Evolutionary conservation across 2,113 vertebrate species (phyloP).

Genomic region (Gobius niger): DNA sequence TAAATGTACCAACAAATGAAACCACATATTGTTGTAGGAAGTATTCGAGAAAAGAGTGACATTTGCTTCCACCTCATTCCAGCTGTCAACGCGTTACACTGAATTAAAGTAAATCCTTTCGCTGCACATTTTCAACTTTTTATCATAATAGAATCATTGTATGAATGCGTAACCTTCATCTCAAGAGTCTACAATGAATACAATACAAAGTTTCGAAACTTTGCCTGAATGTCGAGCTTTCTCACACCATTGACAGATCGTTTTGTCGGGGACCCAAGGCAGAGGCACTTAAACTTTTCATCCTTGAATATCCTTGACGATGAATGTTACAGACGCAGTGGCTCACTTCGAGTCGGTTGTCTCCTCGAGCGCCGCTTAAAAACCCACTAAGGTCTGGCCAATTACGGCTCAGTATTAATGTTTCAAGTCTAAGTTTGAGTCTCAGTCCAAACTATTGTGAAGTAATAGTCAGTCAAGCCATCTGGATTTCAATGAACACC

Average conservation of each 20-base stretch:
- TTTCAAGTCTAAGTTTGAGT: not conserved
- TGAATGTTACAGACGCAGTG: not conserved
- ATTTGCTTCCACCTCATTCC: too few species aligned
- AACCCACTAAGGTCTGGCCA: not conserved
- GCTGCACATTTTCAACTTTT: too few species aligned
- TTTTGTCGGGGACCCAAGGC: not conserved
- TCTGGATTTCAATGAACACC: constrained; percentile 4
- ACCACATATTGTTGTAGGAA: too few species aligned
- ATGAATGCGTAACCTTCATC: too few species aligned
- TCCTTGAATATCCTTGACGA: not conserved
- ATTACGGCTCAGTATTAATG: not conserved
- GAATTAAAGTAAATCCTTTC: too few species aligned
- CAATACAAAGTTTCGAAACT: not conserved
- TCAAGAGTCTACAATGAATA: too few species aligned
- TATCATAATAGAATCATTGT: too few species aligned
- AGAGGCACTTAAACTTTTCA: not conserved
- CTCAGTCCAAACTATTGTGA: not conserved
- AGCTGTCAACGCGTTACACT: too few species aligned
- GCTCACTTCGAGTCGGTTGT: not conserved
- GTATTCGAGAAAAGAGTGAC: too few species aligned
- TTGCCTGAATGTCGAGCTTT: not conserved
- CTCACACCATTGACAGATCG: not conserved
- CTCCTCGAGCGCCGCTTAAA: not conserved
- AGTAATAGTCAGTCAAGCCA: not conserved
- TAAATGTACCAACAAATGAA: too few species aligned